phyloP scores from a whole-genome alignment of 2,797 vertebrate genomes.

The Pipistrellus pipistrellus region DNA sequence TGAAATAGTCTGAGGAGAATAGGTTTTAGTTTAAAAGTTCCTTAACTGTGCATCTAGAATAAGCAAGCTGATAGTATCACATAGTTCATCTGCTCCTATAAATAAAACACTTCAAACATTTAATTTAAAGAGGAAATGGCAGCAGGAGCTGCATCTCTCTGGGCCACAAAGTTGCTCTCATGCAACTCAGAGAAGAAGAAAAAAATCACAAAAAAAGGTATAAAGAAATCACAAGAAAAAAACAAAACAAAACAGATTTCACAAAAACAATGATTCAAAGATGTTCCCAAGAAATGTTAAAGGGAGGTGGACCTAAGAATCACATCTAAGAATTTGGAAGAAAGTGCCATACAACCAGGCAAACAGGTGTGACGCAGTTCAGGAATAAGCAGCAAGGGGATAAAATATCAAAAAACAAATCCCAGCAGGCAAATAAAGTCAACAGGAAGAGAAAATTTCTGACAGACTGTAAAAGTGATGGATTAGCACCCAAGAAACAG shows the following conservation, averaged over 20 bases:
- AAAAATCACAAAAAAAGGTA: neutral
- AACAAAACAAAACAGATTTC: neutral
- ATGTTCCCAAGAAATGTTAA: neutral
- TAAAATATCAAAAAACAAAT: neutral
- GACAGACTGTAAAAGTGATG: neutral
- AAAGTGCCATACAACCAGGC: neutral
- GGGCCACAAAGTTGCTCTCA: neutral
- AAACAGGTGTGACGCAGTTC: neutral
- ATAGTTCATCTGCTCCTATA: neutral
- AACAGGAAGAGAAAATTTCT: neutral
- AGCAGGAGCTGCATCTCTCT: neutral
- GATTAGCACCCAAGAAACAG: neutral
- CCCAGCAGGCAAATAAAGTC: neutral
- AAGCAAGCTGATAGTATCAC: neutral
- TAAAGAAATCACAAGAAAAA: neutral
- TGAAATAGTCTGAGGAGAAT: too few species aligned
- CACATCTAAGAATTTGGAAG: neutral
- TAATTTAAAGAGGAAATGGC: neutral
- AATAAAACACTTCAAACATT: conserved; percentile 14
- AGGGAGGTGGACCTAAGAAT: neutral
- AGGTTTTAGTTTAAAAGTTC: neutral
- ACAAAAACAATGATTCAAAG: neutral
- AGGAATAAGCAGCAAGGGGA: neutral
- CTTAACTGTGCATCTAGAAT: neutral
- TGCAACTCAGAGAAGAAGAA: neutral